A percentile compares a stretch with the other conserved stretches of the same genome.
Evolutionary conservation across 2,113 vertebrate genomes (phyloP).

Genomic region (Brienomyrus longianalis): DNA sequence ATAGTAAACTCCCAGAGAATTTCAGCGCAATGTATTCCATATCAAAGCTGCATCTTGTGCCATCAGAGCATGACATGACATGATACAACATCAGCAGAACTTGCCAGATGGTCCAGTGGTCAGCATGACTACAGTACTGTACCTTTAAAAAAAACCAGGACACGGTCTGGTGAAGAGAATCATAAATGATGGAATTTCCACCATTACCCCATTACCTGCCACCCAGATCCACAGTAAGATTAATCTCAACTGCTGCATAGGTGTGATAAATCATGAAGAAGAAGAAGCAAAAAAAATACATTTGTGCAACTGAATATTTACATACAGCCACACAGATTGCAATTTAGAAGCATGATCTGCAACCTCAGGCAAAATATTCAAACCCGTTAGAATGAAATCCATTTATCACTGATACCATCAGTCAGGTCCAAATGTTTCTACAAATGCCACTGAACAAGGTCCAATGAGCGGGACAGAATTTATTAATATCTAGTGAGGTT

Average conservation of each 20-base stretch:
- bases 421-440: not conserved
- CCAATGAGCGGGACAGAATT: not conserved
- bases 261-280: not conserved
- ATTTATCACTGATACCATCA: not conserved
- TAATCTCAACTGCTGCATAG: not conserved
- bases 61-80: not conserved
- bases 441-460: not conserved
- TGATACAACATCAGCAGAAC: not conserved
- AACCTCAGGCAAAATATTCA: not conserved
- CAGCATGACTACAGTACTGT: not conserved
- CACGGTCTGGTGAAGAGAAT: not conserved
- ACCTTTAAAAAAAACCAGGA: not conserved
- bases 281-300: not conserved
- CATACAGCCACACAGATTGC: not conserved
- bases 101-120: not conserved
- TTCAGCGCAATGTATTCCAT: not conserved
- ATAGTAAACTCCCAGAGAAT: not conserved
- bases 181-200: not conserved
- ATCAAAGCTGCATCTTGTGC: not conserved
- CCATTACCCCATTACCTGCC: not conserved
- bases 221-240: not conserved
- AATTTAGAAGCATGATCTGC: not conserved
- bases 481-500: not conserved
- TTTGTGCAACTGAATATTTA: not conserved
- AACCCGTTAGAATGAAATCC: not conserved